These are phyloP conservation scores for Lepidonotus clava DNA, from an alignment of 2,888 invertebrate species.

Conservation along the genomic window DNA sequence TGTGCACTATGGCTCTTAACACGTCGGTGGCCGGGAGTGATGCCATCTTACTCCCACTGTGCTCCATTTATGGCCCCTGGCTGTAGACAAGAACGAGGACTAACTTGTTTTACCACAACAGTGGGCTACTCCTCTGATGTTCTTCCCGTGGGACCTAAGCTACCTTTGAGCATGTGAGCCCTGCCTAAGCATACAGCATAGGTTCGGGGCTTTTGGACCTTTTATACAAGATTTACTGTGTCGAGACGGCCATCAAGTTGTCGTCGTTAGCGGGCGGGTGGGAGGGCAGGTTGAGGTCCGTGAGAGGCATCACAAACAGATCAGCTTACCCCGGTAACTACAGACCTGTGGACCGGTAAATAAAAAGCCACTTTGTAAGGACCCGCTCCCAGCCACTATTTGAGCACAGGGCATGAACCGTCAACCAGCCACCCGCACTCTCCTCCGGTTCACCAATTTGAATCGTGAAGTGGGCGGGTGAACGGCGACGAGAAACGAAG, in stretches of 20 bases:
- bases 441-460: background rate
- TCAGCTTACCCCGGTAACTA: constrained; percentile 4
- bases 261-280: constrained; percentile 25
- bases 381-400: too few relatives aligned
- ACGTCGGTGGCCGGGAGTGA: too few relatives aligned
- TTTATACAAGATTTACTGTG: constrained; percentile 46
- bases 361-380: constrained; percentile 49
- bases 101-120: constrained; percentile 12
- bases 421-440: background rate
- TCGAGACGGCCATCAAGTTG: constrained; percentile 1
- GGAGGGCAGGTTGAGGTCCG: background rate
- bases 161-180: constrained; percentile 14
- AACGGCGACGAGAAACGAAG: too few relatives aligned
- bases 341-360: constrained; percentile 12
- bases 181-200: background rate
- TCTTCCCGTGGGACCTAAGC: background rate
- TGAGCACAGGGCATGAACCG: background rate
- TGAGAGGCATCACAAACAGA: constrained; percentile 38
- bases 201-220: background rate
- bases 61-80: too few relatives aligned
- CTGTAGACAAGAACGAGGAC: background rate
- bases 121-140: background rate
- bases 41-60: too few relatives aligned
- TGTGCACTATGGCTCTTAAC: too few relatives aligned
- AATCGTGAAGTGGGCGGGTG: background rate